These are phyloP conservation scores for Tipula unca DNA, from an alignment of 2,888 invertebrate genomes.

Conservation along the genomic window DNA sequence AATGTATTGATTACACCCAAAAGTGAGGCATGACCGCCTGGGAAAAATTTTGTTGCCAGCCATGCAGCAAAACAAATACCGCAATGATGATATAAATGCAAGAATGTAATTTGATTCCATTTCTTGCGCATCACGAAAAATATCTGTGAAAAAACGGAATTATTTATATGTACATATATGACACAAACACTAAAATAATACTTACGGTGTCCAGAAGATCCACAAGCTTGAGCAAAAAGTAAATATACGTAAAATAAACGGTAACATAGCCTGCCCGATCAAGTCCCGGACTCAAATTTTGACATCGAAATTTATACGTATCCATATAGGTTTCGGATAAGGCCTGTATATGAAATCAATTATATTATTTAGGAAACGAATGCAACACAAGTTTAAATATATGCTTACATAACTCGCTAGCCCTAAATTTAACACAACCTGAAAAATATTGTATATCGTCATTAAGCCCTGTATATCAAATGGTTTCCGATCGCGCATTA, in stretches of 20 bases:
- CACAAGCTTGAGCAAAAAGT: constrained; percentile 50
- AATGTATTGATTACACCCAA: constrained; percentile 61
- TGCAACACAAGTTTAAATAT: neutral
- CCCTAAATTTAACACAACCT: constrained; percentile 51
- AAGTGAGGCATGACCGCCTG: constrained; percentile 56
- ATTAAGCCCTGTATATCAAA: constrained; percentile 53
- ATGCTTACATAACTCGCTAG: constrained; percentile 47
- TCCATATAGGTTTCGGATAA: neutral
- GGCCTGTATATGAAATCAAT: neutral
- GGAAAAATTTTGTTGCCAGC: constrained; percentile 29
- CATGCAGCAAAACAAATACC: constrained; percentile 57
- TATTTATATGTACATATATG: neutral
- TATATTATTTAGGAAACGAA: neutral
- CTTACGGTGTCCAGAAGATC: constrained; percentile 56
- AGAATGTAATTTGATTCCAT: constrained; percentile 54
- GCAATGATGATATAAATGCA: constrained; percentile 63
- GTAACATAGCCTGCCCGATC: neutral
- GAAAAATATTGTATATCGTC: constrained; percentile 55
- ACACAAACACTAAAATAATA: neutral
- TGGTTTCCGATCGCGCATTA: constrained; percentile 57
- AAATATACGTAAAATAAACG: constrained; percentile 44
- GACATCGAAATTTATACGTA: neutral
- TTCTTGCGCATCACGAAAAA: constrained; percentile 65
- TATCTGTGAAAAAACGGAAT: neutral
- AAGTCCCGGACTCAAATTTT: neutral